A percentile compares a stretch with the other conserved stretches of the same genome.
phyloP scores from a whole-genome alignment of 1,140 invertebrate species.

The Eumaeus atala region DNA sequence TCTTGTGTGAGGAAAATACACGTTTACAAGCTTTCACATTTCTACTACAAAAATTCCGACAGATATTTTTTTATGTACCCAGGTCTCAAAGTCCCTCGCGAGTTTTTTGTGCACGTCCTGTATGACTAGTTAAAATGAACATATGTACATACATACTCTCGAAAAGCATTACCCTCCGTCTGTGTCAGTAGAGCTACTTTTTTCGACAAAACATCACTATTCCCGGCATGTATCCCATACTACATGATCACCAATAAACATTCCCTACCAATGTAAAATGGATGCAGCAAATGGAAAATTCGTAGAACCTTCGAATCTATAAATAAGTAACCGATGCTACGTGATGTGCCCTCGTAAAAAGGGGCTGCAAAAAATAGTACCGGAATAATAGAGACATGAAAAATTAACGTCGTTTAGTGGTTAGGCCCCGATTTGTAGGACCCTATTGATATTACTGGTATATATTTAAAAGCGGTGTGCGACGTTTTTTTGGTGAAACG shows the following conservation, averaged over 20 bases:
- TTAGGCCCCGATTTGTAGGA: conserved; percentile 2
- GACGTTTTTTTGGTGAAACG: too few species aligned
- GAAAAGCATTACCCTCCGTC: too few species aligned
- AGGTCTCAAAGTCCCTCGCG: too few species aligned
- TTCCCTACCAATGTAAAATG: background rate
- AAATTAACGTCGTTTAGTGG: conserved; percentile 2
- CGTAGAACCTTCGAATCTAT: conserved; percentile 2
- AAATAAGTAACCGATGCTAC: conserved; percentile 5
- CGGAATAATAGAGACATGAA: conserved; percentile 5
- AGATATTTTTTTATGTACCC: too few species aligned
- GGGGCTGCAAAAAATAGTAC: background rate
- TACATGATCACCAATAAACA: background rate
- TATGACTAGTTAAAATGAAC: too few species aligned
- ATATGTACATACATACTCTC: too few species aligned
- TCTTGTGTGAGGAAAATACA: too few species aligned
- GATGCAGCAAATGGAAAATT: conserved; percentile 1
- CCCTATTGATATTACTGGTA: conserved; percentile 2
- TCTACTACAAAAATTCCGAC: too few species aligned
- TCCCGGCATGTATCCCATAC: background rate
- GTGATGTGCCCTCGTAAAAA: conserved; percentile 4
- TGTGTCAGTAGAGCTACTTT: too few species aligned
- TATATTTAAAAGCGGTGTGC: background rate
- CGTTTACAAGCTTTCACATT: too few species aligned
- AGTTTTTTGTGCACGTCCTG: too few species aligned
- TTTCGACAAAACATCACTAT: background rate